A percentile compares a stretch with the other conserved stretches of the same genome.
Evolutionary conservation across 2,797 vertebrate species (phyloP).

Genomic region (Sebastes kiyomatsui): DNA sequence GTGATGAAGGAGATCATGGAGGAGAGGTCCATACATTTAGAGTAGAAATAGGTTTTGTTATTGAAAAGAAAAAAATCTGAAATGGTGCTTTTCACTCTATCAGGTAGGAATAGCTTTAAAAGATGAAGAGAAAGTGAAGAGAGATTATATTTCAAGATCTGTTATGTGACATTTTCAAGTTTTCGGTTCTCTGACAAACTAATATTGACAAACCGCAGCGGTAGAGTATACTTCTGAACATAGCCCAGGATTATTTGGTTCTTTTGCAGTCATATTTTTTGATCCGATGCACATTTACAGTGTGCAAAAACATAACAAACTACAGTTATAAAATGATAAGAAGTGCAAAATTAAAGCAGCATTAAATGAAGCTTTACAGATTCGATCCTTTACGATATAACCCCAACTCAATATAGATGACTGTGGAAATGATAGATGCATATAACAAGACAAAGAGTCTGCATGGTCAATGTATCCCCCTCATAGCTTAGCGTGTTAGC

Average conservation of each 20-base stretch:
- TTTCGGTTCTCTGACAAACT: background rate
- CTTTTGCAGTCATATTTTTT: background rate
- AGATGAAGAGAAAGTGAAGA: background rate
- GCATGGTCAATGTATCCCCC: background rate
- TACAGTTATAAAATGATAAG: background rate
- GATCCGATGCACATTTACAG: accelerated
- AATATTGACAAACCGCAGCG: background rate
- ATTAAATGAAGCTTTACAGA: too few species aligned
- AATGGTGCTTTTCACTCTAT: background rate
- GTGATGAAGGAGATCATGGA: conserved; percentile 7
- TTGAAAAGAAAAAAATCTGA: conserved; percentile 3
- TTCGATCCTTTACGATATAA: background rate
- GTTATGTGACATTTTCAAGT: background rate
- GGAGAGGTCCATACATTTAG: conserved; percentile 10
- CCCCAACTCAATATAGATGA: background rate
- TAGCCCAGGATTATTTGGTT: background rate
- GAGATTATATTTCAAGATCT: background rate
- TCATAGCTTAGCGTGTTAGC: background rate
- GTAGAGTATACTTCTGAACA: background rate
- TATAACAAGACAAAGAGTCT: background rate
- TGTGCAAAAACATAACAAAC: background rate
- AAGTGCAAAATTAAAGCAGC: background rate
- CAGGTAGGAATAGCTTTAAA: background rate
- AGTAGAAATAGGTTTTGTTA: conserved; percentile 25
- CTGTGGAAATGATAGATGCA: background rate